phyloP scores from a whole-genome alignment of 37 sponge, comb jelly and placozoan genomes.

The Ianthella basta region DNA sequence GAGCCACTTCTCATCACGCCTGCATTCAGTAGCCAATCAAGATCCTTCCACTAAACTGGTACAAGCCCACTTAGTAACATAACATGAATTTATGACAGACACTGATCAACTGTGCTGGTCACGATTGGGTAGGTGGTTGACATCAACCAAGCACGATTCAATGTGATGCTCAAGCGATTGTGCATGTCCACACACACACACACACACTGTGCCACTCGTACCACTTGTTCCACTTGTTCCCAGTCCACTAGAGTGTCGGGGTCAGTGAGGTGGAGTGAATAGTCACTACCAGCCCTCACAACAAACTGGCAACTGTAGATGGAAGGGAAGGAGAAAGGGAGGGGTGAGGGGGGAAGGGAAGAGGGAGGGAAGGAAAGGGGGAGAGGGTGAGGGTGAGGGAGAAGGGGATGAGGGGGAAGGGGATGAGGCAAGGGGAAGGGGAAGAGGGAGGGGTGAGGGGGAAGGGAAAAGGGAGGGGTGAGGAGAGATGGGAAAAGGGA shows the following conservation, averaged over 20 bases:
- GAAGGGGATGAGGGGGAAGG: too few relatives aligned
- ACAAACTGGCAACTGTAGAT: conserved; percentile 85
- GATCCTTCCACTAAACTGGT: too few relatives aligned
- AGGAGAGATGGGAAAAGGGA: conserved; percentile 11
- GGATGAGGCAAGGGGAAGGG: not conserved
- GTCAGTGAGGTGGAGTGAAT: conserved; percentile 61
- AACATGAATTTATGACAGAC: too few relatives aligned
- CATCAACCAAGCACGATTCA: too few relatives aligned
- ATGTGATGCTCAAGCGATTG: too few relatives aligned
- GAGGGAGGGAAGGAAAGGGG: not conserved
- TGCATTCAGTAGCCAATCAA: too few relatives aligned
- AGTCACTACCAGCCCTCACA: conserved; percentile 68
- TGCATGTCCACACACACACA: not conserved
- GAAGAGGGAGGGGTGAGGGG: not conserved
- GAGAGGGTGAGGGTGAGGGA: not conserved
- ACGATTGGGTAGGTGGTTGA: too few relatives aligned
- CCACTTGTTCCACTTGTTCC: conserved; percentile 84
- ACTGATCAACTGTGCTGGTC: too few relatives aligned
- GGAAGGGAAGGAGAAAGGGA: not conserved
- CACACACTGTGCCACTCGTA: conserved; percentile 50
- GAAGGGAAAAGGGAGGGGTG: not conserved
- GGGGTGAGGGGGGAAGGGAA: not conserved
- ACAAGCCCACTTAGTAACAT: too few relatives aligned
- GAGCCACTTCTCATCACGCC: too few relatives aligned
- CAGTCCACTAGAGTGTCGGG: conserved; percentile 83